Evolutionary conservation across 2,113 vertebrate genomes (phyloP), one percentile per base, ranked within the genome.

Genomic region (Anarrhichthys ocellatus): DNA sequence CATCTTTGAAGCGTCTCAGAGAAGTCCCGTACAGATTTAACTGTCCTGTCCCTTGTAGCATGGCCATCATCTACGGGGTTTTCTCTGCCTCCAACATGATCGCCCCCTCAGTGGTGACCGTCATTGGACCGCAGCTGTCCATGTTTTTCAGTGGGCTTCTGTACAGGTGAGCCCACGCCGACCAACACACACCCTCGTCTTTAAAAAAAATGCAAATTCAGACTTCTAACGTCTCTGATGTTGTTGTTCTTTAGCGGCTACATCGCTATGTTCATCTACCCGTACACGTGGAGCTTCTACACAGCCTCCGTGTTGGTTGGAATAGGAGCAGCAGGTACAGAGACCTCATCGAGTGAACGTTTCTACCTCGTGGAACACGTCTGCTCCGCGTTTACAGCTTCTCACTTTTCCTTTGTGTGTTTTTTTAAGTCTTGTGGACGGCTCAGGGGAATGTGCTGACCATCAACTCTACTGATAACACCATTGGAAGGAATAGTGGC

Each of bases 21-120:
- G 14, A 46, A 5, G 44, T 46, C 14, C 44, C 20, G 14, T 40
- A 1, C 14, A 0, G 13, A 22, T 10, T 2, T 17, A 38, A 24
- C 46, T 22, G 29, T 59, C 4, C 6, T 64, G 1, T 66, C 9
- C 0, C 56, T 52, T 7, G 20, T 79, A 99, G 98, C 93, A 96
- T 99, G 97, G 95, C 98, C 9, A 96, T 99, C 91, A 99, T 99
- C 92, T 99, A 99, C 32, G 96, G 97, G 2, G 97, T 99, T 8
- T 97, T 99, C 89, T 98, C 98, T 0, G 97, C 97, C 2, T 99
- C 97, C 34, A 99, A 99, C 88, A 92, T 99, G 64, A 92, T 99
- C 6, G 97, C 98, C 0, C 98, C 98, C 0, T 99, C 98, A 0
- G 96, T 99, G 89, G 97, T 99, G 48, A 95, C 97, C 0, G 48